A percentile compares a stretch with the other conserved stretches of the same genome.
phyloP scores from a whole-genome alignment of 2,888 invertebrate species.

The Trachelus stipa region DNA sequence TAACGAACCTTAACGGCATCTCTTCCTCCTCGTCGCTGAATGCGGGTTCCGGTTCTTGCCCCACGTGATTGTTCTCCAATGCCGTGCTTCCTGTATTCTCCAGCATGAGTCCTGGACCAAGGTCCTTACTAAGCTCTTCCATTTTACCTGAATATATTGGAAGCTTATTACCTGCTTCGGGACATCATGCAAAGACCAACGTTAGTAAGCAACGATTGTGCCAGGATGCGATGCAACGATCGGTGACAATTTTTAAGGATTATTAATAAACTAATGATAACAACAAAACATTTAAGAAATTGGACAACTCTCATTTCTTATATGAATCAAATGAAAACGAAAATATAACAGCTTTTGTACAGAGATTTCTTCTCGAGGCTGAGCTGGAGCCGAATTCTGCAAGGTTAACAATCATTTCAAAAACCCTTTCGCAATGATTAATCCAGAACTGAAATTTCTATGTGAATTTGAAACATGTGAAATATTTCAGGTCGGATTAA shows the following conservation, averaged over 20 bases:
- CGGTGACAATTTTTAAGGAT: background rate
- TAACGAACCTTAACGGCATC: conserved; percentile 55
- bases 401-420: background rate
- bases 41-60: conserved; percentile 76
- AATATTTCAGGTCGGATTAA: background rate
- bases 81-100: conserved; percentile 48
- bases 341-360: background rate
- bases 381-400: background rate
- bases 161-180: conserved; percentile 61
- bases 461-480: background rate
- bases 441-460: background rate
- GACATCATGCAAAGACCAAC: conserved; percentile 54
- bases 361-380: background rate
- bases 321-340: background rate
- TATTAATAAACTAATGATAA: background rate
- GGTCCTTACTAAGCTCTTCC: conserved; percentile 62
- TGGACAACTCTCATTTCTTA: background rate
- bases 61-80: conserved; percentile 68
- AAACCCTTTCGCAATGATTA: background rate
- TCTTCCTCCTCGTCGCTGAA: conserved; percentile 91
- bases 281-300: background rate
- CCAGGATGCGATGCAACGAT: conserved; percentile 17
- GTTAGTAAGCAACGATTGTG: conserved; percentile 51
- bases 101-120: conserved; percentile 51
- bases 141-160: conserved; percentile 65